Evolutionary conservation across 2,888 invertebrate species (phyloP).

Genomic region (Atherix ibis): DNA sequence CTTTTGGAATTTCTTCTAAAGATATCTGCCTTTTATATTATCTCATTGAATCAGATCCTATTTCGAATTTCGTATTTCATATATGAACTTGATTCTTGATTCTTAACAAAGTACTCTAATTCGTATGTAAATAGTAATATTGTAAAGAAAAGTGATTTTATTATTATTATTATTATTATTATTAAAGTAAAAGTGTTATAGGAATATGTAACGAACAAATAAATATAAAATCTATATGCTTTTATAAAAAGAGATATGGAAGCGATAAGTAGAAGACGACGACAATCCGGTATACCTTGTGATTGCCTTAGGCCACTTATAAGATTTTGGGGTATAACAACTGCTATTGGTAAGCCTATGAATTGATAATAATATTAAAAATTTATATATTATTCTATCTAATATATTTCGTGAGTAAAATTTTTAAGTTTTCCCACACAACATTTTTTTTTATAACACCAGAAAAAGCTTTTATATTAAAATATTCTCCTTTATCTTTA

Average conservation of each 20-base stretch:
- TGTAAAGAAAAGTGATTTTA: neutral
- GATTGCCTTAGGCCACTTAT: slow-evolving; percentile 29
- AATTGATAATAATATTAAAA: too few relatives aligned
- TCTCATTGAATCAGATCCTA: too few relatives aligned
- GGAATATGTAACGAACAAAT: neutral
- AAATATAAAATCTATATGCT: neutral
- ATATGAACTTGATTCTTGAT: too few relatives aligned
- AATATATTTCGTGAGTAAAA: too few relatives aligned
- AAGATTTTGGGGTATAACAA: slow-evolving; percentile 28
- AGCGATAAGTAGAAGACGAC: slow-evolving; percentile 23
- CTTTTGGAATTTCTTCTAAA: too few relatives aligned
- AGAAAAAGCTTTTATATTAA: too few relatives aligned
- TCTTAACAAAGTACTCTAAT: neutral
- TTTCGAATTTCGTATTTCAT: too few relatives aligned
- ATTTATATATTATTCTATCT: too few relatives aligned
- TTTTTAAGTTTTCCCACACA: too few relatives aligned
- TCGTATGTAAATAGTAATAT: neutral
- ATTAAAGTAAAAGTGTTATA: neutral
- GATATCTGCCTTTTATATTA: too few relatives aligned
- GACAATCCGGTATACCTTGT: slow-evolving; percentile 27
- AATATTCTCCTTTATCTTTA: too few relatives aligned
- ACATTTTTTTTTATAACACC: too few relatives aligned
- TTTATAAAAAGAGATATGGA: slow-evolving; percentile 13
- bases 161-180: neutral
- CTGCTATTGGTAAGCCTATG: slow-evolving; percentile 31